Evolutionary conservation across 2,113 vertebrate species (phyloP), one percentile per base, ranked within the genome.

Genomic region (Thamnaconus septentrionalis): DNA sequence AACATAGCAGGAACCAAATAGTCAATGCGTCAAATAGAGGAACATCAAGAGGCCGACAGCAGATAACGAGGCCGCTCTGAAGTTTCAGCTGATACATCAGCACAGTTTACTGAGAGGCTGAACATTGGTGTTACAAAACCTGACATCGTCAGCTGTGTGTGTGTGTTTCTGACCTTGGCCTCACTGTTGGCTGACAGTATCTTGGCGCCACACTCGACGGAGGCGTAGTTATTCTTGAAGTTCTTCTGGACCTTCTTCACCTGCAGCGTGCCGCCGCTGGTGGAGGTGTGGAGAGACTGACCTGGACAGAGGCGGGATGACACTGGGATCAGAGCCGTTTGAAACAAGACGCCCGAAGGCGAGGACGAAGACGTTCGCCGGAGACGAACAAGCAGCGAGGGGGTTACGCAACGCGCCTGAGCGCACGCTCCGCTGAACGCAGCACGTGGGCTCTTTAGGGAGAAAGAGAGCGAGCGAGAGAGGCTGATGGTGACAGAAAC

Each of bases 191-290:
- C 95, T 79, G 97, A 93, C 59, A 99, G 88, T 77, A 99, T 98
- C 91, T 99, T 99, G 83, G 97, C 97, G 69, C 97, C 97, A 68
- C 97, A 99, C 81, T 99, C 97, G 7, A 98, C 97, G 57, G 97
- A 99, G 9, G 97, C 97, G 39, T 99, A 99, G 77, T 99, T 99
- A 90, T 98, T 93, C 83, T 93, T 99, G 80, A 98, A 95, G 74
- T 96, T 98, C 87, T 98, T 99, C 89, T 95, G 96, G 71, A 97
- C 94, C 76, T 99, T 99, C 86, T 98, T 98, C 31, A 93, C 90
- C 39, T 90, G 83, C 82, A 96, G 94, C 47, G 92, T 91, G 71
- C 88, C 93, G 85, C 95, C 92, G 64, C 90, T 94, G 70, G 93
- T 88, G 64, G 95, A 94, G 51, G 93, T 92, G 61, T 97, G 94